Percentiles rank a stretch among this genome's conserved stretches.
Evolutionary conservation across 2,113 vertebrate species (phyloP).

Genomic region (Tiliqua scincoides): DNA sequence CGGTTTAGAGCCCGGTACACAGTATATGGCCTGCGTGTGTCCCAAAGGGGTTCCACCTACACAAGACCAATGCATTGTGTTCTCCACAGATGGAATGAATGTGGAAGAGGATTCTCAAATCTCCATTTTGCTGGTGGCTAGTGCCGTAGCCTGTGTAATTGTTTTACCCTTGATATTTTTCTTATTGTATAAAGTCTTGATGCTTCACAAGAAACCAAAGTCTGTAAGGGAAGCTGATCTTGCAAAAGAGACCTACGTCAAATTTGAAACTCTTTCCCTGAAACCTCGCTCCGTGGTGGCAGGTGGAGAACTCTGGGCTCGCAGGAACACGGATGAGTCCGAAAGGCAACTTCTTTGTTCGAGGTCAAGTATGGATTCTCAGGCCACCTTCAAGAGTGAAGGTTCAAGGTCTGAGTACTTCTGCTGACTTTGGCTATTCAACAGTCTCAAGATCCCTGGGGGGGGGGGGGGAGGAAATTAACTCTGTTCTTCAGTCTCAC

Average conservation of each 20-base stretch:
- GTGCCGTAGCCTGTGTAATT: slow-evolving; percentile 81
- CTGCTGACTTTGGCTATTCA: slow-evolving; percentile 72
- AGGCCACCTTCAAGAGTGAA: slow-evolving; percentile 89
- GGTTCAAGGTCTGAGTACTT: slow-evolving; percentile 84
- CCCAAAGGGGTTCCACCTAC: slow-evolving; percentile 79
- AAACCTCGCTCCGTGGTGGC: slow-evolving; percentile 79
- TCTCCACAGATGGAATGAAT: slow-evolving; percentile 78
- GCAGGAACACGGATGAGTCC: slow-evolving; percentile 83
- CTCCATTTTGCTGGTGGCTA: slow-evolving; percentile 76
- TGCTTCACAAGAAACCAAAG: slow-evolving; percentile 78
- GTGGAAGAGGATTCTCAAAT: slow-evolving; percentile 68
- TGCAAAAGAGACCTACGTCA: slow-evolving; percentile 91
- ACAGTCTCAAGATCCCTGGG: not conserved
- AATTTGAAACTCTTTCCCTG: slow-evolving; percentile 92
- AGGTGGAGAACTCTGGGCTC: slow-evolving; percentile 86
- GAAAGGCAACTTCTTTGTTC: slow-evolving; percentile 91
- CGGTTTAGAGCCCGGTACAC: slow-evolving; percentile 82
- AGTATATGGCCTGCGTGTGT: slow-evolving; percentile 90
- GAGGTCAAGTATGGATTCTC: slow-evolving; percentile 89
- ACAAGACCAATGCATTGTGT: slow-evolving; percentile 90
- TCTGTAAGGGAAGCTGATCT: slow-evolving; percentile 80
- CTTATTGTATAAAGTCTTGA: slow-evolving; percentile 90
- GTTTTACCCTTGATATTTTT: slow-evolving; percentile 84
- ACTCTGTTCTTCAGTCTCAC: not conserved
- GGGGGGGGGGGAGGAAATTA: not conserved